These are phyloP conservation scores for Triplophysa siluroides DNA, from an alignment of 2,113 vertebrate genomes.

Conservation along the genomic window DNA sequence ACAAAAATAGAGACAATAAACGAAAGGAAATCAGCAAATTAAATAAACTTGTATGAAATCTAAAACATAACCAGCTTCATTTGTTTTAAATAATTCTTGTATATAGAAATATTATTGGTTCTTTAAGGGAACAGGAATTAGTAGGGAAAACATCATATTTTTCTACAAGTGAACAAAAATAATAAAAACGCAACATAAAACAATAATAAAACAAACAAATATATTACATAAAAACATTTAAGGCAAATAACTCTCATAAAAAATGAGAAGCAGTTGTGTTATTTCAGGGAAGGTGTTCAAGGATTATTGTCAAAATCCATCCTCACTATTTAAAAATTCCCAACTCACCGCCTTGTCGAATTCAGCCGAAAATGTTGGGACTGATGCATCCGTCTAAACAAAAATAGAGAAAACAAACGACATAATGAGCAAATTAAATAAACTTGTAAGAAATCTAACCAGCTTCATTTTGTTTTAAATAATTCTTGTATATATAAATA, in stretches of 20 bases:
- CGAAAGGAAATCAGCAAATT: conserved; percentile 1
- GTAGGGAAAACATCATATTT: background rate
- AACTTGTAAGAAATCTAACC: conserved; percentile 22
- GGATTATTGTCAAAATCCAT: conserved; percentile 32
- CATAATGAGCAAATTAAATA: background rate
- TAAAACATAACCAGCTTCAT: conserved; percentile 2
- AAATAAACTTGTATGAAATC: conserved; percentile 18
- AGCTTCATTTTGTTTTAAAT: background rate
- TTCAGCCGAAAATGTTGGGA: conserved; percentile 77
- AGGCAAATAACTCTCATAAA: background rate
- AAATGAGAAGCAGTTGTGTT: background rate
- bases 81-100: conserved; percentile 2
- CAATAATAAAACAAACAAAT: background rate
- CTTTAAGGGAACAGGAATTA: conserved; percentile 42
- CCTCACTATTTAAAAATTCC: conserved; percentile 30
- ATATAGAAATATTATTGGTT: background rate
- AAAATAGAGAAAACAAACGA: conserved; percentile 39
- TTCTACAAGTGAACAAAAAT: background rate
- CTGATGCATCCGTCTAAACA: conserved; percentile 59
- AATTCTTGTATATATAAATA: too few relatives aligned
- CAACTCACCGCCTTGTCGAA: conserved; percentile 82
- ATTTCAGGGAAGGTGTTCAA: background rate
- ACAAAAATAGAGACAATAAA: conserved; percentile 38
- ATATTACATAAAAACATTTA: conserved; percentile 2
- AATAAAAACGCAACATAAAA: background rate